Conservation (phyloP, 2,113 vertebrate genomes). For the Porphyrio hochstetteri region DNA sequence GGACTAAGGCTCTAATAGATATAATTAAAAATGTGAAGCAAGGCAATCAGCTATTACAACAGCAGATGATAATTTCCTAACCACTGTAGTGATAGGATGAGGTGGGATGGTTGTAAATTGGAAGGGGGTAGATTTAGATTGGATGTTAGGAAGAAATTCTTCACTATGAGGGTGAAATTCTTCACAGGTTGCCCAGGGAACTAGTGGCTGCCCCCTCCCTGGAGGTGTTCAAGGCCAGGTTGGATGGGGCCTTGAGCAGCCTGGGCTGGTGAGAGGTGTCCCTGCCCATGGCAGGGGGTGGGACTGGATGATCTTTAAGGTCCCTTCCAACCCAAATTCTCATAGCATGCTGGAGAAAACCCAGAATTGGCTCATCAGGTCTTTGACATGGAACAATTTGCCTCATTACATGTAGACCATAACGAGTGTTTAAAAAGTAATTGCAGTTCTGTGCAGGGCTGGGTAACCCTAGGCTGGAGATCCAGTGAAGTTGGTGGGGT, state of each 20-base stretch:
- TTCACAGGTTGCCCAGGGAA: no score
- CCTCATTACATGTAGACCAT: not conserved
- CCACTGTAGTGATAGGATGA: no score
- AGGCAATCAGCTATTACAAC: not conserved
- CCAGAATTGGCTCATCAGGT: not conserved
- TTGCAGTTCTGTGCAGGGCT: not conserved
- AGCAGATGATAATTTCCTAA: not conserved
- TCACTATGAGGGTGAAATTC: no score
- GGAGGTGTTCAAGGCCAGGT: no score
- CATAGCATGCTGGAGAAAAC: not conserved
- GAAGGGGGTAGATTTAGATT: no score
- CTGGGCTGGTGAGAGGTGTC: no score
- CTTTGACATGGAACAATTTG: not conserved
- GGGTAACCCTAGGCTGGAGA: not conserved
- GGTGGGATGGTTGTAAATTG: no score
- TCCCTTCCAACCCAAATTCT: not conserved
- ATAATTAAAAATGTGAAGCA: not conserved
- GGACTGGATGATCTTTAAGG: no score
- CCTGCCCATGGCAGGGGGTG: no score
- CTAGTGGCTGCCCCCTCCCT: no score
- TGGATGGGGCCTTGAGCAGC: no score
- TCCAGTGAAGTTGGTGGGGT: not conserved
- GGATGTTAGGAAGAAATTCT: no score
- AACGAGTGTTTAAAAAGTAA: not conserved
- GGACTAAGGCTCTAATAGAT: not conserved